Conservation (phyloP, 2,888 invertebrate genomes). For the Hemicrepidius hirtus region DNA sequence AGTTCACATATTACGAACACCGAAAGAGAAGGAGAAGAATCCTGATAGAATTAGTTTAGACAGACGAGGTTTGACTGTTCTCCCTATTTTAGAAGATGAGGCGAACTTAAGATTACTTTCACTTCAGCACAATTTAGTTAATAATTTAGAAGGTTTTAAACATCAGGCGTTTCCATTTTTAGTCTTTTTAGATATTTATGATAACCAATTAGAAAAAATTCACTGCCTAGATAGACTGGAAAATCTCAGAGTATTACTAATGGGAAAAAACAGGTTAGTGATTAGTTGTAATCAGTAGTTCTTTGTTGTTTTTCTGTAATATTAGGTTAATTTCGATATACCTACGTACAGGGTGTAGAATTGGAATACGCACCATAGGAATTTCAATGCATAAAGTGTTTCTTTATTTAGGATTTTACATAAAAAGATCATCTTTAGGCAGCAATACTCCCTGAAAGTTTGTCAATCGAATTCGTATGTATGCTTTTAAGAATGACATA, state of each 20-base stretch:
- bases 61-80: constrained; percentile 86
- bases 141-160: constrained; percentile 79
- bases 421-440: too few species aligned
- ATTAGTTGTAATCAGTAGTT: not conserved
- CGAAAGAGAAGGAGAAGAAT: constrained; percentile 86
- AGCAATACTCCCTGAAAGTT: too few species aligned
- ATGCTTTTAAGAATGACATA: too few species aligned
- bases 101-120: constrained; percentile 88
- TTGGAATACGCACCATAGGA: too few species aligned
- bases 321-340: too few species aligned
- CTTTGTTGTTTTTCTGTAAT: not conserved
- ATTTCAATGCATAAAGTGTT: too few species aligned
- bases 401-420: too few species aligned
- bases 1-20: constrained; percentile 81
- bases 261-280: constrained; percentile 91
- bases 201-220: constrained; percentile 94
- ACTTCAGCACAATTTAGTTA: constrained; percentile 93
- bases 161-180: constrained; percentile 79
- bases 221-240: constrained; percentile 85
- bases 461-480: too few species aligned
- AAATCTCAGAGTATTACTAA: constrained; percentile 87
- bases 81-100: constrained; percentile 89
- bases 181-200: constrained; percentile 95
- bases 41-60: constrained; percentile 94
- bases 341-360: too few species aligned